Evolutionary conservation across 2,113 vertebrate species (phyloP), one percentile per base, ranked within the genome.

Genomic region (Corvus hawaiiensis): DNA sequence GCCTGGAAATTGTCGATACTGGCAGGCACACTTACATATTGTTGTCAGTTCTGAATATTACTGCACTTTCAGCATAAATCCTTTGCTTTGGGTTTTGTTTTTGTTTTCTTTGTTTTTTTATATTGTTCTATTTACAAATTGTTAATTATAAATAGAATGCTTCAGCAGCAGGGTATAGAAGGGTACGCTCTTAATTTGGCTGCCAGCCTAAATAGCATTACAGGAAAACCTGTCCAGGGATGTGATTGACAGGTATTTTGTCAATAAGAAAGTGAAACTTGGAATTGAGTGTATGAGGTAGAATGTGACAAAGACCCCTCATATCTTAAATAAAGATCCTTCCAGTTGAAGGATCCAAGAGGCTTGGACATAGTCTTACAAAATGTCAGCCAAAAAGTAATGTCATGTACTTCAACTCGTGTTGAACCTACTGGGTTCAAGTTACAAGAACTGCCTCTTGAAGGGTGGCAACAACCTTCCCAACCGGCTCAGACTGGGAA

Each of bases 201-300:
- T 80, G 46, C 51, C 6, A 3, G 72, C 75, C 88, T 84, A 76
- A 88, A 77, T 5, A 62, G 37, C 30, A 18, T 89, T 51, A 24
- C 44, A 80, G 62, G 51, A 83, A 82, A 93, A 93, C 55, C 41
- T 66, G 63, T 71, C 32, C 32, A 37, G 55, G 61, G 30, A 32
- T 28, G 27, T 92, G 79, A 94, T 20, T 86, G 67, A 85, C 3
- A 2, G 35, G 33, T 46, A 69, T 86, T 80, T 79, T 37, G 41
- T 80, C 79, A 73, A 22, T 80, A 79, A 86, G 75, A 89, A 91
- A 92, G 67, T 90, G 63, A 92, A 95, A 92, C 62, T 66, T 92
- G 63, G 32, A 80, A 56, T 73, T 1, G 5, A 77, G 17, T 46
- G 4, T 76, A 69, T 11, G 2, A 30, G 8, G n/a, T 27, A 27